These are phyloP conservation scores for Cylindroiulus punctatus DNA, from an alignment of 2,888 invertebrate genomes.

Conservation along the genomic window DNA sequence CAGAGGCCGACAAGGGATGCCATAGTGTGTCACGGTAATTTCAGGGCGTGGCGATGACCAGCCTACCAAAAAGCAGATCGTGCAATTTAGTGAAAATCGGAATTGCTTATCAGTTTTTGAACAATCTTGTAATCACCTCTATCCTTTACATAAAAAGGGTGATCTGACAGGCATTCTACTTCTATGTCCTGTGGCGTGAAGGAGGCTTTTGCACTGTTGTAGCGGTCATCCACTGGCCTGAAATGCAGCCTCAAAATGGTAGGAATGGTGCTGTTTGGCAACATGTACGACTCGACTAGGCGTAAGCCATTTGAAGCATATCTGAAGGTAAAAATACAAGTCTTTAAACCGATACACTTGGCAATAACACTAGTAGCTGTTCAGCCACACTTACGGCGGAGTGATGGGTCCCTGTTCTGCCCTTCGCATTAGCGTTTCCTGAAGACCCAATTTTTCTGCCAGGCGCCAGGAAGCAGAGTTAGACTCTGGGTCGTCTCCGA, in stretches of 20 bases:
- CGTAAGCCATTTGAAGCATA: constrained; percentile 53
- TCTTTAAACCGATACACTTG: not conserved
- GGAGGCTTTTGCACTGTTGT: not conserved
- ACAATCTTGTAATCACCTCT: constrained; percentile 62
- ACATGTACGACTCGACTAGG: constrained; percentile 22
- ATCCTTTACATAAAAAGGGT: constrained; percentile 66
- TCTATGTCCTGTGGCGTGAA: constrained; percentile 61
- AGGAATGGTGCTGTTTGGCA: constrained; percentile 29
- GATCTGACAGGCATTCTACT: constrained; percentile 63
- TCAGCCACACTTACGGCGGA: not conserved
- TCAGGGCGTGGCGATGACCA: constrained; percentile 67
- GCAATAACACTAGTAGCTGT: not conserved
- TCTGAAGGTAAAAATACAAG: not conserved
- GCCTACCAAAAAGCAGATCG: constrained; percentile 62
- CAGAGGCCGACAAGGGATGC: constrained; percentile 65
- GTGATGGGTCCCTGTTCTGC: constrained; percentile 2
- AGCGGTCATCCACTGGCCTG: not conserved
- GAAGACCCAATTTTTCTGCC: constrained; percentile 59
- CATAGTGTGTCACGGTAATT: constrained; percentile 65
- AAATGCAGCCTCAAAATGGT: constrained; percentile 23
- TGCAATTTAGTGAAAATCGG: constrained; percentile 9
- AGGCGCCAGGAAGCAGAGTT: constrained; percentile 59
- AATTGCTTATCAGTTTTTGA: not conserved
- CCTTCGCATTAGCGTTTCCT: constrained; percentile 16
- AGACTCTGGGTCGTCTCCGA: constrained; percentile 59